Base-by-base conservation (phyloP, 2,797 vertebrate genomes). In the Heteromormyrus szaboi region DNA sequence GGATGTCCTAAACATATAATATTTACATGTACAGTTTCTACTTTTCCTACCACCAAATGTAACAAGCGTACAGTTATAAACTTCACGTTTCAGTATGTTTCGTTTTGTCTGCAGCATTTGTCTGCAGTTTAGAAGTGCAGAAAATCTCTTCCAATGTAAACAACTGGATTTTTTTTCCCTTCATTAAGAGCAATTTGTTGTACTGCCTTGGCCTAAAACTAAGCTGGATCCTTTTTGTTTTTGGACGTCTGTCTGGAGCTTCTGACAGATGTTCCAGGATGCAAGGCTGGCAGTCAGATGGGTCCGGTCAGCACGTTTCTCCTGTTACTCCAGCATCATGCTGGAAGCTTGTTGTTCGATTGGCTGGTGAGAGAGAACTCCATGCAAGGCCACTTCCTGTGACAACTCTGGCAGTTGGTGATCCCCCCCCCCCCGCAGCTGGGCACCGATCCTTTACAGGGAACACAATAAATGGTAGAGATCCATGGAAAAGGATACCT, bases 331-430 rank as follows among this genome's bases (percentile, higher is more conserved):
- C 83, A n/a, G 65, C 59, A 33, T 89, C 72, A 62, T 68, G 44
- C 51, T 62, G 85, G 50, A 87, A 83, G 76, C 54, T 88, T 48
- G 37, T 48, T 22, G 83, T 29, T 65, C 17, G 25, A 41, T 72
- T 56, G 65, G 9, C 83, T 14, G 9, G 9, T 53, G 48, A 51
- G 87, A 62, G 79, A 81, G 79, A 65, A 62, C 84, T 41, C 37
- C 22, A 6, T 19, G 33, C 37, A 46, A 88, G 72, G 62, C 87
- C 76, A 51, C 86, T 87, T 89, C 90, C 88, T 84, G 88, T 86
- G 83, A 48, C 46, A 65, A 81, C 56, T n/a, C 56, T 62, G 56
- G n/a, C 56, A 22, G n/a, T 62, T n/a, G 7, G 56, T 22, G 56
- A 62, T 8, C 25, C 2, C 3, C 25, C 83, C 79, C 86, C 50